Conservation (phyloP, 2,797 vertebrate genomes). For the Coregonus ussuriensis region DNA sequence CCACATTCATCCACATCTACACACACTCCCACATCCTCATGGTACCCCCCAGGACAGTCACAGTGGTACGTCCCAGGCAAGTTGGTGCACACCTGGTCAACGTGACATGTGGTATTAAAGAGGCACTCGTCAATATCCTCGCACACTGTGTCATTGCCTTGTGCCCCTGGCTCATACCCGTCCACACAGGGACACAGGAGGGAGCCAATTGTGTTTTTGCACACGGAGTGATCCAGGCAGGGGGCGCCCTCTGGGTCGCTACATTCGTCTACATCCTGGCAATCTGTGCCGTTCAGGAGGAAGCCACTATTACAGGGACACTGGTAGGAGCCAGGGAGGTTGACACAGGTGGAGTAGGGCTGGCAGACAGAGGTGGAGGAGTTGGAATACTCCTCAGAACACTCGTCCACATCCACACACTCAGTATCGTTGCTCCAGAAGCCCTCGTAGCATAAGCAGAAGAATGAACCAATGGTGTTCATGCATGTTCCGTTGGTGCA, state of each 20-base stretch:
- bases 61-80: constrained; percentile 71
- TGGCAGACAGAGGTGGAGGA: constrained; percentile 61
- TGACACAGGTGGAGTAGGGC: constrained; percentile 71
- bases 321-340: constrained; percentile 70
- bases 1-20: constrained; percentile 78
- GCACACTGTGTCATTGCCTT: constrained; percentile 50
- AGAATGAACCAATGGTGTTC: constrained; percentile 77
- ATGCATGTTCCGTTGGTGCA: constrained; percentile 75
- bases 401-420: constrained; percentile 81
- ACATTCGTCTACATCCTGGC: constrained; percentile 60
- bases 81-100: constrained; percentile 78
- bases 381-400: constrained; percentile 53
- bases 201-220: constrained; percentile 74
- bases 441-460: constrained; percentile 74
- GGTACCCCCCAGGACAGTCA: constrained; percentile 71
- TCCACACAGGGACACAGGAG: constrained; percentile 68
- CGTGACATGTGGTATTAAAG: constrained; percentile 63
- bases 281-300: constrained; percentile 53
- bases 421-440: constrained; percentile 71
- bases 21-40: constrained; percentile 65
- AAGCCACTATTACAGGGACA: constrained; percentile 78
- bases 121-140: constrained; percentile 77
- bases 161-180: constrained; percentile 59
- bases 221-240: constrained; percentile 72
- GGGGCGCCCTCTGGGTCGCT: background rate